Base-by-base conservation (phyloP, 2,113 vertebrate species). In the Synodontis membranacea region DNA sequence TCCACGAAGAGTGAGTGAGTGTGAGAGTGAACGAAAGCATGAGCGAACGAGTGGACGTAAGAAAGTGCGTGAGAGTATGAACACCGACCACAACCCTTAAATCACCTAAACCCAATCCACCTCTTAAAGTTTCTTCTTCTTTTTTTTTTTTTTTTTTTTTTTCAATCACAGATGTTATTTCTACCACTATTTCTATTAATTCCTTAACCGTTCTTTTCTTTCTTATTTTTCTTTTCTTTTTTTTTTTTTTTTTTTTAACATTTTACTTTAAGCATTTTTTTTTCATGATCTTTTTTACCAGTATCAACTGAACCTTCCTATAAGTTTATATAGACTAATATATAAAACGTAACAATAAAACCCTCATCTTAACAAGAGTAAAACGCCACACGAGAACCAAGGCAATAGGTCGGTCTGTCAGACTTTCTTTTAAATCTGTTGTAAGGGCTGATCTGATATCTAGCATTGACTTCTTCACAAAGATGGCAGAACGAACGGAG, bases 1-100 rank as follows among this genome's bases (percentile, higher is more conserved):
- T 99, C 90, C 97, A 97, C 42, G 98, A 99, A 94, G 98, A 99
- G 96, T 99, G 93, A 95, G 91, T 88, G 91, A 44, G 81, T 44
- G 89, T 31, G 79, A 82, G 88, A 91, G 90, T 88, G 76, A 87
- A 89, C 70, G 82, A 84, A 89, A 89, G 91, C 76, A 87, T 82
- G 88, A 90, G 87, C 54, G 84, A 90, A 86, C 88, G 89, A 88
- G 75, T 52, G 82, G n/a, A 90, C 88, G 85, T 87, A 56, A 89
- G 83, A 64, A 46, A 31, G 78, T 46, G 58, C 0, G 76, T 8
- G 88, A 84, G 85, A 89, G 85, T 50, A 80, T 87, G 86, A 87
- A 78, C 87, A 86, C 88, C 88, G 85, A 87, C 66, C 82, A 86
- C 64, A 83, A 80, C 76, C 82, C 87, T 86, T 85, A 85, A 58